These are phyloP conservation scores for Entomobrya multifasciata DNA, from an alignment of 2,888 invertebrate genomes.

Conservation along the genomic window DNA sequence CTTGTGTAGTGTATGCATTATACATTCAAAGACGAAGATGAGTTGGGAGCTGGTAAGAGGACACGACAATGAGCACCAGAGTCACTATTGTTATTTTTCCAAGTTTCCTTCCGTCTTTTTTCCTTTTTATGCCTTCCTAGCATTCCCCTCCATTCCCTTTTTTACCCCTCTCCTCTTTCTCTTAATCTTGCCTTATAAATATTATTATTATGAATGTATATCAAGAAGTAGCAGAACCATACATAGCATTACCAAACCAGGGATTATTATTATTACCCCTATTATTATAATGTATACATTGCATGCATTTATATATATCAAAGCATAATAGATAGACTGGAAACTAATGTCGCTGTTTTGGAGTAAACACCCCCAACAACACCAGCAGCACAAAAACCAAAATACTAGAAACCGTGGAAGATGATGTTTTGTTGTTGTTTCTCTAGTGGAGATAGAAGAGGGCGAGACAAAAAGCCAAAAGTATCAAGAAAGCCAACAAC, in stretches of 20 bases:
- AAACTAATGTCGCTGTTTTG: slow-evolving; percentile 1
- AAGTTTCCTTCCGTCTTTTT: slow-evolving; percentile 49
- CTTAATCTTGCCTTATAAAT: slow-evolving; percentile 59
- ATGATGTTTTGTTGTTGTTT: background rate
- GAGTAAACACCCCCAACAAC: slow-evolving; percentile 24
- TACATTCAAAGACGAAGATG: no score
- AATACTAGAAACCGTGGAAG: background rate
- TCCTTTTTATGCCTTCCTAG: slow-evolving; percentile 19
- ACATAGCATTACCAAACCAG: background rate
- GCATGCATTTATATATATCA: background rate
- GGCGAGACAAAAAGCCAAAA: slow-evolving; percentile 50
- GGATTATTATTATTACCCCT: slow-evolving; percentile 64
- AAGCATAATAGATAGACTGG: background rate
- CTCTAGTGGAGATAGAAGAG: background rate
- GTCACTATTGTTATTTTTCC: slow-evolving; percentile 60
- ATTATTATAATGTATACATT: background rate
- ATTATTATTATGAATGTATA: slow-evolving; percentile 44
- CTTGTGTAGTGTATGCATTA: no score
- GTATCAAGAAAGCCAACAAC: slow-evolving; percentile 47
- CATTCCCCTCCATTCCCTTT: background rate
- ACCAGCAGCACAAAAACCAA: background rate
- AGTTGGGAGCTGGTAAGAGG: no score
- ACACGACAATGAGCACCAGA: slow-evolving; percentile 6
- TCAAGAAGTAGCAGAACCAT: slow-evolving; percentile 11
- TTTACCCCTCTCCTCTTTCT: slow-evolving; percentile 14